Percentiles rank a stretch among this genome's conserved stretches.
phyloP scores from a whole-genome alignment of 2,113 vertebrate genomes.

The Psittacus erithacus region DNA sequence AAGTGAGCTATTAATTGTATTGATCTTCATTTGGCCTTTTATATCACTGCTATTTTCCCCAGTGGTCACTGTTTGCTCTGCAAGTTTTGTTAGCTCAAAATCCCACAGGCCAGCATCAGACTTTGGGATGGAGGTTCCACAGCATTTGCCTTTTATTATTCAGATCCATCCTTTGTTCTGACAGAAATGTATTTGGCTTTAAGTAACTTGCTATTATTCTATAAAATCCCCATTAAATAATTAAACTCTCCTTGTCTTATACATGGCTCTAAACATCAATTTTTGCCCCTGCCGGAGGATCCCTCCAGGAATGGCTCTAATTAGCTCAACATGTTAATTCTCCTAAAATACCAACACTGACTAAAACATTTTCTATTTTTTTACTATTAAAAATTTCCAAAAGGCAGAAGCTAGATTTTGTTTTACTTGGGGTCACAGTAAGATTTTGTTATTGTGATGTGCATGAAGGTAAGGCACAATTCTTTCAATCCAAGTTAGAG shows the following conservation, averaged over 20 bases:
- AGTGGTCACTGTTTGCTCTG: not conserved
- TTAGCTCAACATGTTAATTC: not conserved
- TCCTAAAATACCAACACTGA: not conserved
- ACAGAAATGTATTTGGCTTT: not conserved
- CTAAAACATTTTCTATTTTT: not conserved
- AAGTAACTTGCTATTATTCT: not conserved
- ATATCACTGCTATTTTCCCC: not conserved
- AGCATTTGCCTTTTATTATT: not conserved
- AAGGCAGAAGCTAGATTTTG: not conserved
- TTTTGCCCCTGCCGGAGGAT: not conserved
- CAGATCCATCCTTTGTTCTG: not conserved
- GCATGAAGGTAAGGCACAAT: not conserved
- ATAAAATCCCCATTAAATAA: not conserved
- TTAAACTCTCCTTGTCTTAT: not conserved
- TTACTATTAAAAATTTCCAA: not conserved
- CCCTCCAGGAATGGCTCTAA: not conserved
- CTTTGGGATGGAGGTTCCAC: not conserved
- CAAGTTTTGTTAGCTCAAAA: not conserved
- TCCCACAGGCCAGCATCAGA: not conserved
- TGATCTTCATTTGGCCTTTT: not conserved
- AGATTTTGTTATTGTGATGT: not conserved
- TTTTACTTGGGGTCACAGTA: not conserved
- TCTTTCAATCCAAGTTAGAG: not conserved
- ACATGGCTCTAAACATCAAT: not conserved
- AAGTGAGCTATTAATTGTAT: slow-evolving; percentile 14